Conservation (phyloP, 2,888 invertebrate genomes). For the Eucera pruinosa region DNA sequence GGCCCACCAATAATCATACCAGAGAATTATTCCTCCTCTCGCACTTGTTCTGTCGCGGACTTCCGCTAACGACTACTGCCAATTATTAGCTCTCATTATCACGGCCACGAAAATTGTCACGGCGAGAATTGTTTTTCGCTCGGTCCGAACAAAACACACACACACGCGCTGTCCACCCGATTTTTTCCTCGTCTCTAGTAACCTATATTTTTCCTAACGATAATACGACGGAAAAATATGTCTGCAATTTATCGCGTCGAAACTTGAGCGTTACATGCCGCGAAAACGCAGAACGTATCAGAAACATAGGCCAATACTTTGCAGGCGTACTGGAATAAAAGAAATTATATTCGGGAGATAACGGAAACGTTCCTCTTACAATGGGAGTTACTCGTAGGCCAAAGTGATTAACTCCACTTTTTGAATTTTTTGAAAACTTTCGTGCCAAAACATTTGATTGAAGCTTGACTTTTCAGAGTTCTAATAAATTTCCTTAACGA, state of each 20-base stretch:
- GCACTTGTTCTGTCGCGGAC: conserved; percentile 52
- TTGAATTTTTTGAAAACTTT: too few relatives aligned
- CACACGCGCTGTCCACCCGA: neutral
- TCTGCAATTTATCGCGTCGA: conserved; percentile 29
- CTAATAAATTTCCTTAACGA: too few relatives aligned
- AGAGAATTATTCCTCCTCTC: conserved; percentile 54
- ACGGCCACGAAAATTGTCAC: conserved; percentile 61
- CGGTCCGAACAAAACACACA: conserved; percentile 30
- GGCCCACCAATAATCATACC: conserved; percentile 54
- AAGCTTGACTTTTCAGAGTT: too few relatives aligned
- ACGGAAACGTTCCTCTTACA: too few relatives aligned
- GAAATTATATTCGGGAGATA: too few relatives aligned
- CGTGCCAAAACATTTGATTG: too few relatives aligned
- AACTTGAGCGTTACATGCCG: neutral
- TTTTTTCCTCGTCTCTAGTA: neutral
- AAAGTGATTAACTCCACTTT: too few relatives aligned
- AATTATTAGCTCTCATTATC: conserved; percentile 67
- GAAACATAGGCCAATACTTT: too few relatives aligned
- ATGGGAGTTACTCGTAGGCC: too few relatives aligned
- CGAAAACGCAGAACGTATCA: too few relatives aligned
- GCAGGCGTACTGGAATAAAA: too few relatives aligned
- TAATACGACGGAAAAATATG: conserved; percentile 50
- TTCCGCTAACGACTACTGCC: conserved; percentile 61
- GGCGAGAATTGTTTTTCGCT: conserved; percentile 54
- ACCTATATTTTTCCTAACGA: conserved; percentile 31